A percentile compares a stretch with the other conserved stretches of the same genome.
These are phyloP conservation scores for Ctenopoma kingsleyae DNA, from an alignment of 2,797 vertebrate species.

Conservation along the genomic window DNA sequence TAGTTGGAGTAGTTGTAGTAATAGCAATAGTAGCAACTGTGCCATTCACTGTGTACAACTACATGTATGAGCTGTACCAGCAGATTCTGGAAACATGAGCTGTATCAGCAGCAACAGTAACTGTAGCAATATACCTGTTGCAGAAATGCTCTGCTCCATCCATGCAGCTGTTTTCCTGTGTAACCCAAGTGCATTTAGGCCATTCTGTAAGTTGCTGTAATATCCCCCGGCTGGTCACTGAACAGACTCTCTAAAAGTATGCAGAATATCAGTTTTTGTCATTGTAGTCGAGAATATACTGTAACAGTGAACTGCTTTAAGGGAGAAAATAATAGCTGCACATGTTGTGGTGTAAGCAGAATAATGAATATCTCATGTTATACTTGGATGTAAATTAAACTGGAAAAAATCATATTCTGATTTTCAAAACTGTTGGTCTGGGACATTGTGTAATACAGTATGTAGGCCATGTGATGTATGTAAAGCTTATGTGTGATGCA, in stretches of 20 bases:
- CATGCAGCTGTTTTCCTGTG: conserved; percentile 46
- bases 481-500: neutral
- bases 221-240: too few relatives aligned
- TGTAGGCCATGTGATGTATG: neutral
- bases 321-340: neutral
- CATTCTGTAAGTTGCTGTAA: neutral
- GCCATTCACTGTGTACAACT: neutral
- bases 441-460: neutral
- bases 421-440: too few relatives aligned
- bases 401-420: too few relatives aligned
- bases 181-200: neutral
- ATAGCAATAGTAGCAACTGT: neutral
- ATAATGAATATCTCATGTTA: neutral
- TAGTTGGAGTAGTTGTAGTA: neutral
- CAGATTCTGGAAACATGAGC: conserved; percentile 9
- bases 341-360: neutral
- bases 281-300: too few relatives aligned
- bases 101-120: neutral
- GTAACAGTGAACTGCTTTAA: too few relatives aligned
- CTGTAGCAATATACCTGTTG: neutral
- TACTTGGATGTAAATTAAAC: too few relatives aligned
- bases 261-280: too few relatives aligned
- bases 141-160: neutral
- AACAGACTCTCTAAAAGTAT: too few relatives aligned
- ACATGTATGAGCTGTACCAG: neutral